phyloP scores from a whole-genome alignment of 2,888 invertebrate species.

The Malthinus flaveolus region DNA sequence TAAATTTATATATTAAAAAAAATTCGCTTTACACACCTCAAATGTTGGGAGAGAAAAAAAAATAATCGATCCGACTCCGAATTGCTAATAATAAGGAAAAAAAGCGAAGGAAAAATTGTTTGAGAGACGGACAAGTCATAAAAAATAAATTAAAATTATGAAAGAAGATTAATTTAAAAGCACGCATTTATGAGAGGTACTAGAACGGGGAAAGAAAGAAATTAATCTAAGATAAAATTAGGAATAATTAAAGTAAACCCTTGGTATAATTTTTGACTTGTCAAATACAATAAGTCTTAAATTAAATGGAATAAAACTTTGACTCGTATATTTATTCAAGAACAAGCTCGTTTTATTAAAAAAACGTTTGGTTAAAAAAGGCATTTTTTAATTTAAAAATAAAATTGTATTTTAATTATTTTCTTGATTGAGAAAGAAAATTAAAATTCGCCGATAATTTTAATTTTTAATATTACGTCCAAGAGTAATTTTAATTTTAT shows the following conservation, averaged over 20 bases:
- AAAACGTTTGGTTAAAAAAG: not conserved
- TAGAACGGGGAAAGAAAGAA: constrained; percentile 28
- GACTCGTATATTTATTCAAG: not conserved
- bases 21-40: not conserved
- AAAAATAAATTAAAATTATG: constrained; percentile 20
- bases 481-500: no score
- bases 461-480: not conserved
- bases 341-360: not conserved
- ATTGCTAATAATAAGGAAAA: constrained; percentile 8
- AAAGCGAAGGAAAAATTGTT: constrained; percentile 1
- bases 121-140: constrained; percentile 4
- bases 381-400: no score
- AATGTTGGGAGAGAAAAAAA: not conserved
- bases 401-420: no score
- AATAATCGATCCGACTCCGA: constrained; percentile 1
- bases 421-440: no score
- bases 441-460: not conserved
- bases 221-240: constrained; percentile 33
- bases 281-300: constrained; percentile 24
- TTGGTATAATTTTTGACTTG: constrained; percentile 27
- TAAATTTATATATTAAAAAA: constrained; percentile 4
- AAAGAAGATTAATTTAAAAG: constrained; percentile 26
- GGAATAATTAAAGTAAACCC: constrained; percentile 31
- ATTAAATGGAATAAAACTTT: constrained; percentile 23
- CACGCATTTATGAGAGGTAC: constrained; percentile 22